Conservation (phyloP, 1,140 invertebrate species). For the Heliconius nattereri region DNA sequence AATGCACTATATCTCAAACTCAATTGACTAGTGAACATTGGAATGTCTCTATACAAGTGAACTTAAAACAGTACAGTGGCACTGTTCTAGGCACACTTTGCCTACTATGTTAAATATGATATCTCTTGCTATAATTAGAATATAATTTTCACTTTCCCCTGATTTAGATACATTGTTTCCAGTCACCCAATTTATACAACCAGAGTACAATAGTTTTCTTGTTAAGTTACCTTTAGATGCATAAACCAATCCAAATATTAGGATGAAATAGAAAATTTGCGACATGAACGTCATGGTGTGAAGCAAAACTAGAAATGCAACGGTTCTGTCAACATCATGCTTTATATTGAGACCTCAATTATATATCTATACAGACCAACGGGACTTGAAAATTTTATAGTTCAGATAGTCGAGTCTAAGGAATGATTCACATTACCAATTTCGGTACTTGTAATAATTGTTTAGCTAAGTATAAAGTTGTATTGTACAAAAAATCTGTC, state of each 20-base stretch:
- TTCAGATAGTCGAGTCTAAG: not conserved
- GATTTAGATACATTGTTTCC: too few species aligned
- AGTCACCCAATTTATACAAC: too few species aligned
- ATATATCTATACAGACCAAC: conserved; percentile 21
- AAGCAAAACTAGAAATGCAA: conserved; percentile 31
- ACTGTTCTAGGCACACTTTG: too few species aligned
- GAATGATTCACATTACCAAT: not conserved
- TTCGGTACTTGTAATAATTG: not conserved
- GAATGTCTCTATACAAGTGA: too few species aligned
- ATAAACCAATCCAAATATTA: not conserved
- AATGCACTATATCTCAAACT: too few species aligned
- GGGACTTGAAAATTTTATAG: conserved; percentile 27
- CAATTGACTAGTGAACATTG: too few species aligned
- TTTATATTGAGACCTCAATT: conserved; percentile 27
- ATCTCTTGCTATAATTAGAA: too few species aligned
- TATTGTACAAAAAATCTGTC: too few species aligned
- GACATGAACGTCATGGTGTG: conserved; percentile 13
- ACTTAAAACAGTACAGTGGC: too few species aligned
- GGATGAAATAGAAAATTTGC: not conserved
- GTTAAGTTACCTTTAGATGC: not conserved
- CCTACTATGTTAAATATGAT: too few species aligned
- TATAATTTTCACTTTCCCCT: too few species aligned
- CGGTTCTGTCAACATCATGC: conserved; percentile 18
- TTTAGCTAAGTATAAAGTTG: too few species aligned
- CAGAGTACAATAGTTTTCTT: not conserved